Conservation (phyloP, 2,797 vertebrate species). For the Epinephelus coioides region DNA sequence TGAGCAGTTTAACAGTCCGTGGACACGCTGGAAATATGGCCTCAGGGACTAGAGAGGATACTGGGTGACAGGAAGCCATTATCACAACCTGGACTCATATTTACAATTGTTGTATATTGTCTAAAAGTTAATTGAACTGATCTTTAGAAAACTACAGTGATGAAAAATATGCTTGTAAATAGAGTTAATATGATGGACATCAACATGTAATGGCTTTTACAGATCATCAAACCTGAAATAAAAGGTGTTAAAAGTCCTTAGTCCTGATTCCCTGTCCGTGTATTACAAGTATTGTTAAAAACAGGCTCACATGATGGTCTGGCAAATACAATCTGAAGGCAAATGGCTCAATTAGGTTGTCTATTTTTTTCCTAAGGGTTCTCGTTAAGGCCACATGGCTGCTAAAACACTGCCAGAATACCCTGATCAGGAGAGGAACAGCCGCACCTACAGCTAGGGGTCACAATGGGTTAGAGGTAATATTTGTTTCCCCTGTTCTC, state of each 20-base stretch:
- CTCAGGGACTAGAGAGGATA: constrained; percentile 20
- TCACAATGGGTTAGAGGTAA: constrained; percentile 51
- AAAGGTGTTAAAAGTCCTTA: constrained; percentile 44
- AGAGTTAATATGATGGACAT: constrained; percentile 8
- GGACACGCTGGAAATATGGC: constrained; percentile 11
- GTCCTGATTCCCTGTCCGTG: constrained; percentile 40
- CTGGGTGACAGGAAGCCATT: constrained; percentile 8
- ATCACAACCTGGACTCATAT: constrained; percentile 25
- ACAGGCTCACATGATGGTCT: constrained; percentile 48
- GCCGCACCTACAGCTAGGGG: constrained; percentile 28
- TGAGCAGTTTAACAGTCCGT: constrained; percentile 52
- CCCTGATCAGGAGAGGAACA: constrained; percentile 62
- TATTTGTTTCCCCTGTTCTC: constrained; percentile 10
- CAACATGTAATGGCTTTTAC: constrained; percentile 48
- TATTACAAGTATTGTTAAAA: constrained; percentile 46
- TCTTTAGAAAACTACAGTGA: constrained; percentile 28
- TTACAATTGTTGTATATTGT: constrained; percentile 25
- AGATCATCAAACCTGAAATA: constrained; percentile 55
- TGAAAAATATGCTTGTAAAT: constrained; percentile 16
- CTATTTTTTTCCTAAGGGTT: constrained; percentile 39
- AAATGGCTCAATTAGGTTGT: constrained; percentile 65
- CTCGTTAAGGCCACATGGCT: constrained; percentile 80
- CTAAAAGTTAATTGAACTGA: constrained; percentile 10
- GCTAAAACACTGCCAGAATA: constrained; percentile 52
- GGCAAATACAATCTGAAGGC: constrained; percentile 68